Conservation (phyloP, 2,797 vertebrate species). For the Heterohyrax brucei region DNA sequence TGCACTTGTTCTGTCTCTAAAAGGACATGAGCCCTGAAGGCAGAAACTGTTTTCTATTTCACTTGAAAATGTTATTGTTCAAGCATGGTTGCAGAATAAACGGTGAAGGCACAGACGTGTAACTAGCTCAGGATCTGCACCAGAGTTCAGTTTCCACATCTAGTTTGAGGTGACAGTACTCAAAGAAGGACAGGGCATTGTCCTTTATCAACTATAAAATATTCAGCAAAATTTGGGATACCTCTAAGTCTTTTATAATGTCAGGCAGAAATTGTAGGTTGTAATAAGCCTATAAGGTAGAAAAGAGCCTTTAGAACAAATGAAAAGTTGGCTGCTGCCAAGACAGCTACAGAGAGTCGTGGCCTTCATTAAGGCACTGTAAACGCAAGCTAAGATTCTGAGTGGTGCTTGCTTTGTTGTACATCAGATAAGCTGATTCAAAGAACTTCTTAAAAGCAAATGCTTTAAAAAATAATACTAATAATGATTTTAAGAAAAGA, state of each 20-base stretch:
- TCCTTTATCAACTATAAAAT: not conserved
- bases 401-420: not conserved
- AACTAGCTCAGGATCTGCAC: not conserved
- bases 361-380: not conserved
- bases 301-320: not conserved
- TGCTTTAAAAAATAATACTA: not conserved
- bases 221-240: not conserved
- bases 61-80: conserved; percentile 53
- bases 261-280: not conserved
- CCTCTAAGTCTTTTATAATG: not conserved
- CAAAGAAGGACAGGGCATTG: not conserved
- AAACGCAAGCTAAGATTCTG: not conserved
- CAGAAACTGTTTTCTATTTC: conserved; percentile 55
- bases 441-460: not conserved
- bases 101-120: not conserved
- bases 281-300: not conserved
- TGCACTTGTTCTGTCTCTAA: conserved; percentile 50
- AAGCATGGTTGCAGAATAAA: conserved; percentile 6
- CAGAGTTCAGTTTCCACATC: not conserved
- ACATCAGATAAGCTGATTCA: not conserved
- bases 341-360: not conserved
- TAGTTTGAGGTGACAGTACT: not conserved
- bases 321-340: not conserved
- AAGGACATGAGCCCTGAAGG: not conserved
- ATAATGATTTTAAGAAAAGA: no score